A percentile compares a stretch with the other conserved stretches of the same genome.
Evolutionary conservation across 2,797 vertebrate genomes (phyloP).

Genomic region (Discoglossus pictus): DNA sequence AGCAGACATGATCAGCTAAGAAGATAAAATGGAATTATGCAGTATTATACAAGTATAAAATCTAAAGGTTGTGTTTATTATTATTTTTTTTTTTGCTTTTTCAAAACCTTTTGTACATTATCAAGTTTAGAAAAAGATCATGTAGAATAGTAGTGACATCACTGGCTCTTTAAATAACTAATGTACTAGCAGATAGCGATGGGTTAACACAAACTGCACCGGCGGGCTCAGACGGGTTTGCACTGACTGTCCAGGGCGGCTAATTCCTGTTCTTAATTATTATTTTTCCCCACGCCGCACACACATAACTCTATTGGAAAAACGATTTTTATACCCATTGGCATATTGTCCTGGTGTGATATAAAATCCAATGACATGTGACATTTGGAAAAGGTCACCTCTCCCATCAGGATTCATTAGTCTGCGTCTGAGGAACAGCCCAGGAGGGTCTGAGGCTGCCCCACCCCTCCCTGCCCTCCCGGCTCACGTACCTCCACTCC

Average conservation of each 20-base stretch:
- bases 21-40: too few species aligned
- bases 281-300: conserved; percentile 78
- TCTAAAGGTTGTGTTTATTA: too few species aligned
- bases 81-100: too few species aligned
- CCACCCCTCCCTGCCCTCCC: conserved; percentile 45
- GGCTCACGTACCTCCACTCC: not conserved
- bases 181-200: not conserved
- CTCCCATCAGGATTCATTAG: conserved; percentile 85
- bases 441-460: conserved; percentile 54
- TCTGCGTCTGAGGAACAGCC: conserved; percentile 61
- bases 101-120: not conserved
- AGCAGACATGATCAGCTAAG: too few species aligned
- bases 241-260: conserved; percentile 34
- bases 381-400: conserved; percentile 99
- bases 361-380: conserved; percentile 99
- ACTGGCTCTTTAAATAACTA: too few species aligned
- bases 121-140: too few species aligned
- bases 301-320: conserved; percentile 86
- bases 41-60: too few species aligned
- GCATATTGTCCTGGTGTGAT: conserved; percentile 98
- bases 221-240: conserved; percentile 37
- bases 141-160: too few species aligned
- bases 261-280: conserved; percentile 65
- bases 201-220: conserved; percentile 25
- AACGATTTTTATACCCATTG: conserved; percentile 98